A percentile compares a stretch with the other conserved stretches of the same genome.
phyloP scores from a whole-genome alignment of 2,113 vertebrate genomes.

The Pipa parva region DNA sequence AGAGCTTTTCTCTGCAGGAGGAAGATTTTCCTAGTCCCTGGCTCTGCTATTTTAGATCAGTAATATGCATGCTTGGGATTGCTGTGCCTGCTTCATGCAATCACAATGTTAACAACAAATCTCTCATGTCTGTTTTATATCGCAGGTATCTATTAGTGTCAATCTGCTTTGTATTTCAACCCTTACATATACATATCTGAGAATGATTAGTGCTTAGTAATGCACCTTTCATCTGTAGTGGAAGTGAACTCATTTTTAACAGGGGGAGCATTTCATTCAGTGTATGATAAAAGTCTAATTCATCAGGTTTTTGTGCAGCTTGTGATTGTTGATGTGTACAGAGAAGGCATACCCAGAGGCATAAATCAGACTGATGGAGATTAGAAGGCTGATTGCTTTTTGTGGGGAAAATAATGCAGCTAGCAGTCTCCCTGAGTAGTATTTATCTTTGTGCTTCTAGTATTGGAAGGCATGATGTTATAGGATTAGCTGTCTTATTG shows the following conservation, averaged over 20 bases:
- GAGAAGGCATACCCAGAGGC: slow-evolving; percentile 38
- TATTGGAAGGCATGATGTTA: slow-evolving; percentile 41
- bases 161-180: neutral
- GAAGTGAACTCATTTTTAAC: slow-evolving; percentile 26
- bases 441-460: slow-evolving; percentile 40
- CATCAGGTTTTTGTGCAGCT: slow-evolving; percentile 33
- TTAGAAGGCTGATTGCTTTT: slow-evolving; percentile 44
- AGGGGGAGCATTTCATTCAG: slow-evolving; percentile 30
- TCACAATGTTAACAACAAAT: neutral
- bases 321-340: slow-evolving; percentile 35
- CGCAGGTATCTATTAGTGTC: neutral
- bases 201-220: slow-evolving; percentile 25
- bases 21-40: slow-evolving; percentile 6
- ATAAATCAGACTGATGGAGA: slow-evolving; percentile 43
- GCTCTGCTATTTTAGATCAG: slow-evolving; percentile 18
- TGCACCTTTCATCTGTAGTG: slow-evolving; percentile 11
- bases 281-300: slow-evolving; percentile 41
- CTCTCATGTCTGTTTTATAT: neutral
- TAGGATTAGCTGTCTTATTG: slow-evolving; percentile 42
- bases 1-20: slow-evolving; percentile 16
- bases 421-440: slow-evolving; percentile 39
- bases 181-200: slow-evolving; percentile 20
- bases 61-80: slow-evolving; percentile 5
- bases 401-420: slow-evolving; percentile 40
- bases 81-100: neutral